phyloP scores from a whole-genome alignment of 2,888 invertebrate genomes.

The Hipparchia semele region DNA sequence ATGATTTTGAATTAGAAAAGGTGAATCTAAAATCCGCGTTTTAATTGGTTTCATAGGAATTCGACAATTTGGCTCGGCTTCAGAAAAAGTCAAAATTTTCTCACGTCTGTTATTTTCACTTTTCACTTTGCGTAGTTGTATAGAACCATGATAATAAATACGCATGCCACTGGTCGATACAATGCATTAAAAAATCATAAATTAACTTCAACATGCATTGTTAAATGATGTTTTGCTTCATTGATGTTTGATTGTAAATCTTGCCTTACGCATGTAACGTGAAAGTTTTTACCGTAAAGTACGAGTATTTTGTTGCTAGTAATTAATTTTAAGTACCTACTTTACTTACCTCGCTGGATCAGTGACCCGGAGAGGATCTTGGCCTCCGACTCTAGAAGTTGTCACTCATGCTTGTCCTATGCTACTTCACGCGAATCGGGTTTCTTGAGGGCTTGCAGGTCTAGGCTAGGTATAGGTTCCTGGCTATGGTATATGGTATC shows the following conservation, averaged over 20 bases:
- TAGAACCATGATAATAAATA: background rate
- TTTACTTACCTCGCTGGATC: no score
- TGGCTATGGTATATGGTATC: no score
- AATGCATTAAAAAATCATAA: conserved; percentile 3
- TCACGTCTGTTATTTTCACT: background rate
- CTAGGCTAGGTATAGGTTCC: no score
- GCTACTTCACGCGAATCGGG: no score
- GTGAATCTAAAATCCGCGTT: no score
- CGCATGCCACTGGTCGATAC: conserved; percentile 2
- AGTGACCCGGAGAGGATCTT: no score
- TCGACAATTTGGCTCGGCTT: background rate
- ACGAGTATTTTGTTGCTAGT: background rate
- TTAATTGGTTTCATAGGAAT: no score
- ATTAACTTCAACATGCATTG: conserved; percentile 14
- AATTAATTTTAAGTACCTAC: background rate
- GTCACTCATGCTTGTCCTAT: no score
- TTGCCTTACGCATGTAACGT: conserved; percentile 7
- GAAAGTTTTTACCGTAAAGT: conserved; percentile 1
- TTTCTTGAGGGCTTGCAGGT: no score
- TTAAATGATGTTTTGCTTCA: conserved; percentile 18
- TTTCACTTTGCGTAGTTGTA: background rate
- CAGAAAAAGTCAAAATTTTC: background rate
- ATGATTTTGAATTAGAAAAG: background rate
- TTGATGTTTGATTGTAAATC: conserved; percentile 10
- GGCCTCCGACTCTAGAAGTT: no score